Evolutionary conservation across 2,888 invertebrate species (phyloP).

Genomic region (Mechanitis messenoides): DNA sequence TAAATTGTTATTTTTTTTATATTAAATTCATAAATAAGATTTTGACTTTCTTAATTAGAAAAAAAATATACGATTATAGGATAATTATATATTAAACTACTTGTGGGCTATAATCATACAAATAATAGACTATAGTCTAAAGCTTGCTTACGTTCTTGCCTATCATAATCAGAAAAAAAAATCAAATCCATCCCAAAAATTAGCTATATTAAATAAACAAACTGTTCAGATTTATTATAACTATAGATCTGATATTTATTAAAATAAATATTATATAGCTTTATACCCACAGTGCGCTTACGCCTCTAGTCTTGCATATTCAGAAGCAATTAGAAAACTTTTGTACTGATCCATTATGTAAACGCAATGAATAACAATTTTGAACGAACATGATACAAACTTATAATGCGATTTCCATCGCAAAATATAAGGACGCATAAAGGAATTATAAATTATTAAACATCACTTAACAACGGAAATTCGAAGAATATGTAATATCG

Average conservation of each 20-base stretch:
- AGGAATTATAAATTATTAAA: too few relatives aligned
- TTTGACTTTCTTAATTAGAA: not conserved
- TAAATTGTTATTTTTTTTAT: not conserved
- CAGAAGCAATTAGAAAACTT: conserved; percentile 32
- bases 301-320: conserved; percentile 21
- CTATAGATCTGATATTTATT: not conserved
- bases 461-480: too few relatives aligned
- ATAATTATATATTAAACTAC: too few relatives aligned
- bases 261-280: not conserved
- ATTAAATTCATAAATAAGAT: not conserved
- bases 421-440: conserved; percentile 6
- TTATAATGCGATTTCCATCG: conserved; percentile 30
- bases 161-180: too few relatives aligned
- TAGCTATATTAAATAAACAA: too few relatives aligned
- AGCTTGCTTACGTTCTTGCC: too few relatives aligned
- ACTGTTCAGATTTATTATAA: too few relatives aligned
- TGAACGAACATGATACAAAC: conserved; percentile 30
- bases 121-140: too few relatives aligned
- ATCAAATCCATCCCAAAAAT: too few relatives aligned
- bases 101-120: too few relatives aligned
- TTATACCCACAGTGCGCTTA: conserved; percentile 20
- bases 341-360: conserved; percentile 32
- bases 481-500: too few relatives aligned
- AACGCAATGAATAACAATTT: conserved; percentile 34
- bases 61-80: too few relatives aligned